Conservation (phyloP, 2,888 invertebrate genomes). For the Parnassius orleans region DNA sequence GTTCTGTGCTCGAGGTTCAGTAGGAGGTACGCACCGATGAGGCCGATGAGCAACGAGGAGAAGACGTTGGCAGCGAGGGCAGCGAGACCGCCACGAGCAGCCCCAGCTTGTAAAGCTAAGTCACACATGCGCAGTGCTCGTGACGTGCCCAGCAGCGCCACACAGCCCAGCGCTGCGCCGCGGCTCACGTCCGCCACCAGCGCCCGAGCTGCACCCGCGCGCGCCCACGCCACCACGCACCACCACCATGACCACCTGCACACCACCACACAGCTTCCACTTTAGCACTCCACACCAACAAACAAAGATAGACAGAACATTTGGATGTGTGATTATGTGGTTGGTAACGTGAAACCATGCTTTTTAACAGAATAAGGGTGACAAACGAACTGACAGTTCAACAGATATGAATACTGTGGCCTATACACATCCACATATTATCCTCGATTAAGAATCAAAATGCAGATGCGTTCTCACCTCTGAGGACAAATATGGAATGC, state of each 20-base stretch:
- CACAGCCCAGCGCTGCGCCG: constrained; percentile 63
- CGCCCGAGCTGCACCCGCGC: constrained; percentile 66
- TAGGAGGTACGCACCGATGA: constrained; percentile 52
- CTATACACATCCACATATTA: too few species aligned
- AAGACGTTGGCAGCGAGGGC: constrained; percentile 71
- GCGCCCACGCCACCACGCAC: constrained; percentile 63
- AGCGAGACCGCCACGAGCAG: constrained; percentile 58
- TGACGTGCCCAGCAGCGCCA: constrained; percentile 68
- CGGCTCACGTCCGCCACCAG: constrained; percentile 68
- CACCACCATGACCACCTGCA: constrained; percentile 69
- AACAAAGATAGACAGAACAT: too few species aligned
- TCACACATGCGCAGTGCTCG: constrained; percentile 75
- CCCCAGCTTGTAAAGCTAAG: constrained; percentile 69
- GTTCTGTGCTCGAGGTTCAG: neutral
- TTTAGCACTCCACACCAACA: neutral
- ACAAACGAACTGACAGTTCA: too few species aligned
- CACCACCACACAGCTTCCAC: neutral
- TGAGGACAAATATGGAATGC: too few species aligned
- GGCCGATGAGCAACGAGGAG: constrained; percentile 69
- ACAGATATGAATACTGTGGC: too few species aligned
- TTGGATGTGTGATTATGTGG: too few species aligned
- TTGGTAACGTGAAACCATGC: too few species aligned
- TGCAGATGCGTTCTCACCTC: too few species aligned
- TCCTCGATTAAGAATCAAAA: too few species aligned
- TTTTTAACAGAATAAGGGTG: too few species aligned